Conservation (phyloP, 53 echinoderm and acorn worm species). For the Henricia sp. region DNA sequence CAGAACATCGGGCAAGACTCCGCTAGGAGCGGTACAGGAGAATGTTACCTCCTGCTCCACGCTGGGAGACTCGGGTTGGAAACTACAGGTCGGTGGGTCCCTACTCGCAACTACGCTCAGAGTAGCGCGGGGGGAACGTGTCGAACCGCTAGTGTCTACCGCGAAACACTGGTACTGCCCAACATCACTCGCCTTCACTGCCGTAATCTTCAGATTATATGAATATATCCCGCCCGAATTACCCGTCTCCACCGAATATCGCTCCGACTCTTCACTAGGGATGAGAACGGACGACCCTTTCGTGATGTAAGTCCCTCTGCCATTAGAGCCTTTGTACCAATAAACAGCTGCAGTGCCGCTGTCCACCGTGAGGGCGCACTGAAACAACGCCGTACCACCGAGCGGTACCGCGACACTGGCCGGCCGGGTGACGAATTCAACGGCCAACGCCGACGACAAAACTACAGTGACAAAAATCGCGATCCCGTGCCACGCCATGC, state of each 20-base stretch:
- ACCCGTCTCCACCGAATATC: constrained; percentile 29
- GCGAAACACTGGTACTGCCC: constrained; percentile 49
- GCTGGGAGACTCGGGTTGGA: constrained; percentile 39
- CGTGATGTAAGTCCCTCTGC: constrained; percentile 16
- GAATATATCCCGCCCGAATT: neutral
- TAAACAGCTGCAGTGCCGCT: neutral
- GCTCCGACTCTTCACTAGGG: neutral
- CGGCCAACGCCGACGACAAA: neutral
- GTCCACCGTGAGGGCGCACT: constrained; percentile 6
- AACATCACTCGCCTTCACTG: constrained; percentile 9
- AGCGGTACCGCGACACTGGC: neutral
- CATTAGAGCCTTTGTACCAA: constrained; percentile 23
- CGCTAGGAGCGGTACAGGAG: constrained; percentile 25
- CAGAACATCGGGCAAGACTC: constrained; percentile 30
- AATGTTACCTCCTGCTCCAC: constrained; percentile 32
- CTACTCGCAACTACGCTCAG: neutral
- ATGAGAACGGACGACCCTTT: neutral
- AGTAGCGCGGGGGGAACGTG: neutral
- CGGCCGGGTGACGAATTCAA: constrained; percentile 10
- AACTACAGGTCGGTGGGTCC: constrained; percentile 21
- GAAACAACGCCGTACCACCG: constrained; percentile 3
- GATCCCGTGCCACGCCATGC: neutral
- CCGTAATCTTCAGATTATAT: constrained; percentile 24
- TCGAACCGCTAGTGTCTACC: neutral
- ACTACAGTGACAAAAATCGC: neutral